Conservation (phyloP, 2,113 vertebrate genomes). For the Ammodytes marinus region DNA sequence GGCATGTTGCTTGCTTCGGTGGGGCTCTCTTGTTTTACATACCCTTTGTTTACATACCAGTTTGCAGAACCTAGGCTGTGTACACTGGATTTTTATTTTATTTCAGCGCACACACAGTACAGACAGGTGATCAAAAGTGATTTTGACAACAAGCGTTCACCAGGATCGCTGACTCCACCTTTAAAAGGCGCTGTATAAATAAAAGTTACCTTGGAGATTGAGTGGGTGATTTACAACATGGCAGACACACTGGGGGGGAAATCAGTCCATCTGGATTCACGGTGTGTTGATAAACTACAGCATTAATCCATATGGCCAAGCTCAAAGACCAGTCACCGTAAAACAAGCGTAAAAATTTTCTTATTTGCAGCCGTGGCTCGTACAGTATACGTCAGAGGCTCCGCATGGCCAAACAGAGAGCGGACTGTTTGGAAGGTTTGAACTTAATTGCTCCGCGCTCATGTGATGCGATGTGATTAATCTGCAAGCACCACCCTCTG, state of each 20-base stretch:
- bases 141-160: no score
- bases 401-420: slow-evolving; percentile 62
- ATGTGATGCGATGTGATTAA: slow-evolving; percentile 57
- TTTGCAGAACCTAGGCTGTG: no score
- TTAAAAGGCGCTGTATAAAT: no score
- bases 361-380: slow-evolving; percentile 21
- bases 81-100: no score
- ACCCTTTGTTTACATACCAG: no score
- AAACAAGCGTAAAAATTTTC: slow-evolving; percentile 36
- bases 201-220: not conserved
- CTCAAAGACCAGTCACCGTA: slow-evolving; percentile 1
- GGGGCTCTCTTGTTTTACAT: no score
- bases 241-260: not conserved
- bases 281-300: not conserved
- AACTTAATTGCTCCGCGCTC: slow-evolving; percentile 51
- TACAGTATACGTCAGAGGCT: slow-evolving; percentile 43
- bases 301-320: not conserved
- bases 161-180: no score
- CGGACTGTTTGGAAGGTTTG: slow-evolving; percentile 52
- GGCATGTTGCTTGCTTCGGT: no score
- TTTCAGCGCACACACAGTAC: no score
- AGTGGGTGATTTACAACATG: not conserved
- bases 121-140: no score
- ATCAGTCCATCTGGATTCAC: not conserved
- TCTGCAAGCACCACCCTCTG: slow-evolving; percentile 10